Conservation (phyloP, 2,113 vertebrate genomes). For the Machaerirhynchus nigripectus region DNA sequence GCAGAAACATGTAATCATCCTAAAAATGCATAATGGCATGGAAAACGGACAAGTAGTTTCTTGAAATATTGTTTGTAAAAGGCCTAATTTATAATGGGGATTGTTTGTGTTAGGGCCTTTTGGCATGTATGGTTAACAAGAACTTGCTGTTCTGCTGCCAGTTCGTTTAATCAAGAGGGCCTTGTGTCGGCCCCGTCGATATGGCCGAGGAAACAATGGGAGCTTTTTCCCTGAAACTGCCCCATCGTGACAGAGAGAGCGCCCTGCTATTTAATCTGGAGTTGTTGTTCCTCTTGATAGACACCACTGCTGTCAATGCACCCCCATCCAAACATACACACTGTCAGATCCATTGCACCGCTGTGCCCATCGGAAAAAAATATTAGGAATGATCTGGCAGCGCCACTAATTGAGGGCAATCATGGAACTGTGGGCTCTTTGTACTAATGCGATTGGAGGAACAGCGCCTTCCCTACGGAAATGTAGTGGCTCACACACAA, state of each 20-base stretch:
- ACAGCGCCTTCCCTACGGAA: background rate
- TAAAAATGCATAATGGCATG: constrained; percentile 85
- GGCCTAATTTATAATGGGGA: constrained; percentile 71
- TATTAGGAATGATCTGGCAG: constrained; percentile 27
- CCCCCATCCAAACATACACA: constrained; percentile 48
- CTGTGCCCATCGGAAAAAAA: background rate
- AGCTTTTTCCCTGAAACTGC: constrained; percentile 29
- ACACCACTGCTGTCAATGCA: constrained; percentile 34
- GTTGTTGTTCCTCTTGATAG: constrained; percentile 40
- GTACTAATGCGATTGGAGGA: background rate
- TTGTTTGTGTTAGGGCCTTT: constrained; percentile 69
- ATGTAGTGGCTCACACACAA: background rate
- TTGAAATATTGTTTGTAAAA: constrained; percentile 76
- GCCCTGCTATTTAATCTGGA: constrained; percentile 50
- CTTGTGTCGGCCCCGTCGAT: constrained; percentile 25
- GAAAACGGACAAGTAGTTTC: constrained; percentile 81
- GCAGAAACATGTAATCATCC: constrained; percentile 89
- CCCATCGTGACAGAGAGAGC: constrained; percentile 20
- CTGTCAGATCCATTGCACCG: constrained; percentile 11
- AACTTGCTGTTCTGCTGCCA: constrained; percentile 66
- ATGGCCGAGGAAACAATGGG: constrained; percentile 39
- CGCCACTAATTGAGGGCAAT: constrained; percentile 12
- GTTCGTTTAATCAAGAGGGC: constrained; percentile 64
- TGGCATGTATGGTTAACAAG: constrained; percentile 63
- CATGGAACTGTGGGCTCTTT: background rate